phyloP scores from a whole-genome alignment of 2,113 vertebrate species.

The Seriola dumerili region DNA sequence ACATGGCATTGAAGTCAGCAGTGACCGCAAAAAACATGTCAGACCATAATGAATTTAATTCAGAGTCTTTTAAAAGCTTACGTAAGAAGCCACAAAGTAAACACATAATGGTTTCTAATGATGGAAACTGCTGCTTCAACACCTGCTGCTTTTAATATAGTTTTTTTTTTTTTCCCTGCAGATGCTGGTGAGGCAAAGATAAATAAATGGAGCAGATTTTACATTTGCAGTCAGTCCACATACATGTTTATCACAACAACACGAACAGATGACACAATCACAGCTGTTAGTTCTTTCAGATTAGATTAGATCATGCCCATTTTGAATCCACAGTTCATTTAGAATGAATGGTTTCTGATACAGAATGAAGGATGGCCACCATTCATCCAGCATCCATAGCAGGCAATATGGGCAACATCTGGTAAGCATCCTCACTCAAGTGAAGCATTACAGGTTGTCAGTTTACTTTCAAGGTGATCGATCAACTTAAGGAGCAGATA shows the following conservation, averaged over 20 bases:
- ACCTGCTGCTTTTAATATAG: constrained; percentile 16
- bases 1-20: constrained; percentile 37
- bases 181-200: background rate
- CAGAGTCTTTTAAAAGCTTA: constrained; percentile 12
- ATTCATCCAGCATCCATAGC: constrained; percentile 55
- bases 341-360: constrained; percentile 9
- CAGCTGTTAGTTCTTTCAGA: constrained; percentile 33
- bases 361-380: background rate
- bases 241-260: constrained; percentile 9
- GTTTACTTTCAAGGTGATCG: constrained; percentile 35
- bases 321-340: background rate
- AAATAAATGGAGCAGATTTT: background rate
- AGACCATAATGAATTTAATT: background rate
- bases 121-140: constrained; percentile 34
- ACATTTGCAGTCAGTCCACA: constrained; percentile 15
- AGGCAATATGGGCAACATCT: constrained; percentile 35
- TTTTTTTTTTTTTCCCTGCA: background rate
- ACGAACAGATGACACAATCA: constrained; percentile 7
- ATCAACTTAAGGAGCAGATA: background rate
- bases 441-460: background rate
- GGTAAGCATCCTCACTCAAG: constrained; percentile 23
- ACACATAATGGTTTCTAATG: background rate
- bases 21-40: background rate
- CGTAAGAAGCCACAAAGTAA: background rate
- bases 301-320: constrained; percentile 12